Evolutionary conservation across 2,888 invertebrate species (phyloP).

Genomic region (Leptopterna dolabrata): DNA sequence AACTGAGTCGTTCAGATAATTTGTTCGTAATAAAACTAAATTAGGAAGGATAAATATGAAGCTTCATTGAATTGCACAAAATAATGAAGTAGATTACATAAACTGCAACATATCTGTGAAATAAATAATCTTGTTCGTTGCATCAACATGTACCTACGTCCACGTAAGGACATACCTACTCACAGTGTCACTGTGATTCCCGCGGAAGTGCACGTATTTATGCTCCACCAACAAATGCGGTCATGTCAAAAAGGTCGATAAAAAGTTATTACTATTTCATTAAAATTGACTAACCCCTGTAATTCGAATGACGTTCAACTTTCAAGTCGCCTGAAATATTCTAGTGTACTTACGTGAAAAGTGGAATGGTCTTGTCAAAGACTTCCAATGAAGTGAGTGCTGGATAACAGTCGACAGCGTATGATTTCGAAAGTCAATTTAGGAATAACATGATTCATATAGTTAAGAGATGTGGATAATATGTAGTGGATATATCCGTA

Average conservation of each 20-base stretch:
- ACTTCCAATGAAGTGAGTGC: background rate
- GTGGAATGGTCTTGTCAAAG: constrained; percentile 22
- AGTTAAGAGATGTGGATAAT: background rate
- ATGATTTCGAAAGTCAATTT: constrained; percentile 1
- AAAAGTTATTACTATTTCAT: background rate
- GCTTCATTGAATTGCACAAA: background rate
- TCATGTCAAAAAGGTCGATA: background rate
- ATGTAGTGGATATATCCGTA: background rate
- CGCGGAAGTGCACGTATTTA: background rate
- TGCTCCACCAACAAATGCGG: background rate
- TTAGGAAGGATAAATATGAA: background rate
- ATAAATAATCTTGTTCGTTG: background rate
- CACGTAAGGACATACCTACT: too few species aligned
- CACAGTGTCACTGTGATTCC: too few species aligned
- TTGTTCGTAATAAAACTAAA: background rate
- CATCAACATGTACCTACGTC: too few species aligned
- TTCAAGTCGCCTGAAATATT: background rate
- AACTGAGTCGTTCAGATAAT: background rate
- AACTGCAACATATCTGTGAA: background rate
- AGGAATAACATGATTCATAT: background rate
- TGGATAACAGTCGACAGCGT: constrained; percentile 21
- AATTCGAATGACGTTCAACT: background rate
- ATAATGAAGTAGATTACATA: background rate
- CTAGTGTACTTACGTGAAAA: background rate
- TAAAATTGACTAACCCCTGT: constrained; percentile 4